phyloP scores from a whole-genome alignment of 2,113 vertebrate genomes.

The Onychostruthus taczanowskii region DNA sequence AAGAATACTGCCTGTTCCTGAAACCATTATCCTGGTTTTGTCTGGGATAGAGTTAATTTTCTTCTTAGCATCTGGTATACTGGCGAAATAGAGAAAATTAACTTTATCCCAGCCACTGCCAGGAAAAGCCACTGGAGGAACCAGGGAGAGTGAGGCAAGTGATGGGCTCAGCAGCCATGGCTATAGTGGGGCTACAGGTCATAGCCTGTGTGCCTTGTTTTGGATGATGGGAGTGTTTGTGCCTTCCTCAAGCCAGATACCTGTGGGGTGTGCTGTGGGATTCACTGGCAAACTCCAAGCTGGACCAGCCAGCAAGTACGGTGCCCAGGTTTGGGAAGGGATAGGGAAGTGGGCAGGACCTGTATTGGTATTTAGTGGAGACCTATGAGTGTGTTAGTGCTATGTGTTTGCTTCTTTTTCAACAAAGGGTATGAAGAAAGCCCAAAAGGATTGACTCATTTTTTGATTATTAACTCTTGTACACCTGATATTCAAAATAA shows the following conservation, averaged over 20 bases:
- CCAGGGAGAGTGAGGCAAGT: rapidly evolving
- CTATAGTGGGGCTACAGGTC: rapidly evolving
- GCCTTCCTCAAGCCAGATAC: not conserved
- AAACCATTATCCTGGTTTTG: not conserved
- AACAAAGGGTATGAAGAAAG: not conserved
- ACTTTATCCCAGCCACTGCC: no score
- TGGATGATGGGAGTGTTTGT: no score
- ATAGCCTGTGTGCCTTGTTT: rapidly evolving
- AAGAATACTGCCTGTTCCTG: not conserved
- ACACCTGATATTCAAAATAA: not conserved
- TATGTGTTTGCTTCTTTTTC: not conserved
- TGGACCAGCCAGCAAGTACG: not conserved
- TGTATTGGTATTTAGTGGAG: not conserved
- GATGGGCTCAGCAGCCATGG: rapidly evolving
- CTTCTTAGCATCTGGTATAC: not conserved
- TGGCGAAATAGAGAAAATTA: not conserved
- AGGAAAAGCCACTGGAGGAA: not conserved
- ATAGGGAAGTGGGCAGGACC: not conserved
- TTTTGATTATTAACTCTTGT: not conserved
- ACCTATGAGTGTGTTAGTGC: not conserved
- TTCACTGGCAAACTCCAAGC: not conserved
- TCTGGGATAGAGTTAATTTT: not conserved
- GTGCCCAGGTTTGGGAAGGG: rapidly evolving
- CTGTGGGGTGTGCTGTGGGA: rapidly evolving
- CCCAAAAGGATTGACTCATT: not conserved